Evolutionary conservation across 2,797 vertebrate genomes (phyloP), one percentile per base, ranked within the genome.

Genomic region (Miichthys miiuy): DNA sequence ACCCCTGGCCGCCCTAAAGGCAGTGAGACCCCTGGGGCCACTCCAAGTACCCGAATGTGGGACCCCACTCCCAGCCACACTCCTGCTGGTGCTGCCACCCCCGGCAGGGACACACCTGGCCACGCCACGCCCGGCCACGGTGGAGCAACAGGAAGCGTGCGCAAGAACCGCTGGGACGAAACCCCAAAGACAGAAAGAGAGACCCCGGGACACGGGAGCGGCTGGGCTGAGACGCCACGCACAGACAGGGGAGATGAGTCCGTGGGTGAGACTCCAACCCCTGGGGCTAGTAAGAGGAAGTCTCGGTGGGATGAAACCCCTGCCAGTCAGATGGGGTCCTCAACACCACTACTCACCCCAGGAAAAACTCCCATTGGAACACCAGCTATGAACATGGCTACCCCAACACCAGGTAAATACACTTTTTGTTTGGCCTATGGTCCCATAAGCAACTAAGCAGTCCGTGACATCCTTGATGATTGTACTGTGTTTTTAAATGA

Each of bases 351-450:
- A 30, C 94, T 99, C 34, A 99, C 98, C 0, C 98, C 98, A 41
- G 98, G 98, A 75, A 99, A 99, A 88, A 99, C 98, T 27, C 98
- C 98, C 25, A 97, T 99, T 16, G 98, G 98, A 70, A 99, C 98
- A 3, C 98, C 98, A 65, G 98, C 98, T 27, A 99, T 99, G 98
- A 98, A 99, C 90, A 98, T 99, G 98, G 97, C 98, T 55, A 99
- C 98, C 0, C 98, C 98, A n/a, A 99, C 98, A 20, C 98, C 98
- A 93, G 98, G 98, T 99, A 87, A 78, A 48, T 2, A 27, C 10
- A 16, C 13, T 14, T 18, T 17, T 51, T 23, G 4, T 76, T 66
- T 38, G 34, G 34, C 34, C 34, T 38, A 9, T 38, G 34, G 34
- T 38, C 34, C 34, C 9, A 38, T 38, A 9, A 38, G 34, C 34